These are phyloP conservation scores for Menidia beryllina DNA, from an alignment of 2,113 vertebrate species.

Conservation along the genomic window DNA sequence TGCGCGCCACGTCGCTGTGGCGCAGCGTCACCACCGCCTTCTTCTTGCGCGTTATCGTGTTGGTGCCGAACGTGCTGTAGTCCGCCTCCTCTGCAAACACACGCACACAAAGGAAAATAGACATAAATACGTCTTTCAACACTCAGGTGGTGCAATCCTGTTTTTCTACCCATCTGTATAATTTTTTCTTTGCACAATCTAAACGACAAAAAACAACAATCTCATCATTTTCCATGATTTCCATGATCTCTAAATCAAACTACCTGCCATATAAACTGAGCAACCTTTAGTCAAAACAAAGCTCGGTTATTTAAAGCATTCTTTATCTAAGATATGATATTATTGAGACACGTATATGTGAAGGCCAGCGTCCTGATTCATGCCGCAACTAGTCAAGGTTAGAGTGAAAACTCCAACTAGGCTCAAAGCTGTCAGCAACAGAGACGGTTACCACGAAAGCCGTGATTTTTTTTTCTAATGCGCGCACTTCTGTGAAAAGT, in stretches of 20 bases:
- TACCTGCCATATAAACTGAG: conserved; percentile 35
- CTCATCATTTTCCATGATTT: background rate
- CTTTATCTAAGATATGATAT: conserved; percentile 32
- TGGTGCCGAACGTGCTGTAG: conserved; percentile 89
- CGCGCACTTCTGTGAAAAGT: conserved; percentile 13
- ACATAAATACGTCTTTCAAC: background rate
- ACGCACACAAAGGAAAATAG: conserved; percentile 11
- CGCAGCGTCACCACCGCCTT: conserved; percentile 90
- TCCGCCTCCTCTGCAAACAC: conserved; percentile 92
- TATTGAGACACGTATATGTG: background rate
- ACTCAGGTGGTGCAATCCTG: background rate
- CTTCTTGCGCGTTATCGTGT: conserved; percentile 90
- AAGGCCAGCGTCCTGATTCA: background rate
- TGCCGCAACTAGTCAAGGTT: background rate
- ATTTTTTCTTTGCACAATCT: background rate
- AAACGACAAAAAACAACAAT: background rate
- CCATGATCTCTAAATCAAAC: conserved; percentile 46
- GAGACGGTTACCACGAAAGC: conserved; percentile 7
- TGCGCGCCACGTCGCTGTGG: conserved; percentile 91
- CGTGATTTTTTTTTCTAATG: conserved; percentile 2
- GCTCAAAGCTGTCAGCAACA: conserved; percentile 5
- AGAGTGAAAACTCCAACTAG: background rate
- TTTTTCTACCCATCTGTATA: background rate
- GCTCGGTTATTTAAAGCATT: conserved; percentile 38
- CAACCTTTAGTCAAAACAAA: conserved; percentile 26